Evolutionary conservation across 2,797 vertebrate species (phyloP), one percentile per base, ranked within the genome.

Genomic region (Falco biarmicus): DNA sequence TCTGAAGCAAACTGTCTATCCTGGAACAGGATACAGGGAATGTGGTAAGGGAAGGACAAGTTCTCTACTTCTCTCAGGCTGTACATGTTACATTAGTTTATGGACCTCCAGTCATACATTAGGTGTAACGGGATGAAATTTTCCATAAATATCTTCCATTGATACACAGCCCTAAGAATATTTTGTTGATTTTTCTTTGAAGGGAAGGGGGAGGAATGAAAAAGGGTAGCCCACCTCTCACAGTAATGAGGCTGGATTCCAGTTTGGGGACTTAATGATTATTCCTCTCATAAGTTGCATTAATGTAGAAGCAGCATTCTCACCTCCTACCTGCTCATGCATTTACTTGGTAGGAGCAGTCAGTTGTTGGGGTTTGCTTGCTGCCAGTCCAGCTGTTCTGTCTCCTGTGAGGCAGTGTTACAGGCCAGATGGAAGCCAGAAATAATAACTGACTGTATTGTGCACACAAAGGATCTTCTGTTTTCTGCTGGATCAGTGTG

Each of bases 351-450:
- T 87, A 68, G 87, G 90, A 89, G 24, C 32, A 57, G 18, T 66
- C 68, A 70, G 81, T 68, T 92, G 13, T 60, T 75, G 82, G 37
- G 21, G 48, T 86, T 94, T 83, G 34, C 34, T 87, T 74, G 45
- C 82, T 74, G 37, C 71, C 45, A 57, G 71, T 94, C 78, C 96
- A 96, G 94, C 87, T 94, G 87, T 79, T 93, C 51, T 61, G 48
- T 10, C 45, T 94, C 41, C 81, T 70, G 6, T 89, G 90, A 87
- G 84, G 22, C 71, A 74, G 70, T 85, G 60, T 34, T 93, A 70
- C 28, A 68, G 37, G 24, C 81, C 90, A 91, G 90, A 61, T 91
- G 84, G 68, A 81, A 85, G 53, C 53, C 87, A 93, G 87, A 80
- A 89, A 77, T 68, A 93, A 89, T 28, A 91, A 84, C 59, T 39